phyloP scores from a whole-genome alignment of 2,888 invertebrate genomes.

The Lasiommata megera region DNA sequence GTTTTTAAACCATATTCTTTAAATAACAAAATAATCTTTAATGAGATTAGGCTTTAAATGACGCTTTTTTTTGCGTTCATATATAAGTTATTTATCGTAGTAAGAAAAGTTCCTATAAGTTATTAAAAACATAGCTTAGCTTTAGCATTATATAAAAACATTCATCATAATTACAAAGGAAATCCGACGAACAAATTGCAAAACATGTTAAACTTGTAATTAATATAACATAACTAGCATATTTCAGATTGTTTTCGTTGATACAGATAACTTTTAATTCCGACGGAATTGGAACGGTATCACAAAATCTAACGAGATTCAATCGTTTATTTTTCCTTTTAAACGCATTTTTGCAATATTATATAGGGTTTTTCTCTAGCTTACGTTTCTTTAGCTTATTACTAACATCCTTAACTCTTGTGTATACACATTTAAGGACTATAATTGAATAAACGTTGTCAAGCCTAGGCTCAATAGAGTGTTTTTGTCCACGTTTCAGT shows the following conservation, averaged over 20 bases:
- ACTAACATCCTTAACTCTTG: neutral
- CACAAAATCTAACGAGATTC: conserved; percentile 10
- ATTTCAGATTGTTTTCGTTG: neutral
- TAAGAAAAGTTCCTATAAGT: neutral
- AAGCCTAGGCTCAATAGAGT: neutral
- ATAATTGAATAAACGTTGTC: neutral
- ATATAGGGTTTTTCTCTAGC: conserved; percentile 14
- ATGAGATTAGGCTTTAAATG: too few relatives aligned
- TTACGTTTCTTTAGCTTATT: neutral
- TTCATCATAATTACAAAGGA: neutral
- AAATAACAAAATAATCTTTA: too few relatives aligned
- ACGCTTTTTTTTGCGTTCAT: too few relatives aligned
- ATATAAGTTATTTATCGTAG: too few relatives aligned
- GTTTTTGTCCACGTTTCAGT: conserved; percentile 12
- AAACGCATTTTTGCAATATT: conserved; percentile 19
- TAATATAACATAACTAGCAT: neutral
- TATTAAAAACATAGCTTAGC: too few relatives aligned
- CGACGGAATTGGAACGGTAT: neutral
- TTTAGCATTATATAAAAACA: too few relatives aligned
- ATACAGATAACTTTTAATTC: neutral
- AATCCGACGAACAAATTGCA: neutral
- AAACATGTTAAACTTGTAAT: neutral
- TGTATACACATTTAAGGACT: neutral
- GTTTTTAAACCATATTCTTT: too few relatives aligned
- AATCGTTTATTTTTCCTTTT: conserved; percentile 10